Conservation (phyloP, 2,113 vertebrate species). For the Donacobius atricapilla region DNA sequence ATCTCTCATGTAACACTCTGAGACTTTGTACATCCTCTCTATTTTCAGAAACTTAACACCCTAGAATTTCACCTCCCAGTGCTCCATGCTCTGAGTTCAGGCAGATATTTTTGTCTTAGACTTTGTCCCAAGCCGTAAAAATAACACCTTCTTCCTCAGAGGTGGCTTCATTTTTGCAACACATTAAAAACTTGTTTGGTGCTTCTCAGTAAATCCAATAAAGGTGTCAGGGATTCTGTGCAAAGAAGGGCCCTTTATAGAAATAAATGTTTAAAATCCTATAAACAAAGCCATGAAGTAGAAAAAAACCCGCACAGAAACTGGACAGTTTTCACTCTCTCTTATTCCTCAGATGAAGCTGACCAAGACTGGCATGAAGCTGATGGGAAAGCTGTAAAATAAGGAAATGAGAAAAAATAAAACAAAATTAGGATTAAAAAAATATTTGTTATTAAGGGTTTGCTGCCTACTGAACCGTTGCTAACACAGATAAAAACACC, state of each 20-base stretch:
- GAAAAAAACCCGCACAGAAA: neutral
- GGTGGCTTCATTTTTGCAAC: neutral
- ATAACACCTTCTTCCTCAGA: neutral
- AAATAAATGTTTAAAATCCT: neutral
- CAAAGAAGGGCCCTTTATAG: neutral
- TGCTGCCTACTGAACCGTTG: neutral
- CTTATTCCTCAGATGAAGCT: neutral
- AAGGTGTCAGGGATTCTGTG: neutral
- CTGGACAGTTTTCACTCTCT: neutral
- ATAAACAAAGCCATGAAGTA: neutral
- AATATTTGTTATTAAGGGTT: constrained; percentile 33
- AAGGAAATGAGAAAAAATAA: constrained; percentile 42
- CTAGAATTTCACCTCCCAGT: neutral
- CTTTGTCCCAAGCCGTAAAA: neutral
- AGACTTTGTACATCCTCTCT: neutral
- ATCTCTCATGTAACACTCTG: neutral
- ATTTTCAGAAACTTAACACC: neutral
- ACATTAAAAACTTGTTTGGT: neutral
- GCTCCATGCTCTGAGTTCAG: neutral
- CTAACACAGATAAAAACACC: constrained; percentile 28
- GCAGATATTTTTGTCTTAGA: neutral
- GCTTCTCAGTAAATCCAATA: neutral
- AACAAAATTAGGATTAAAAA: constrained; percentile 35
- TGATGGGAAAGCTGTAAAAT: constrained; percentile 6
- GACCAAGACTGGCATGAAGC: neutral